A percentile compares a stretch with the other conserved stretches of the same genome.
These are phyloP conservation scores for Fulmarus glacialis DNA, from an alignment of 2,113 vertebrate genomes.

Conservation along the genomic window DNA sequence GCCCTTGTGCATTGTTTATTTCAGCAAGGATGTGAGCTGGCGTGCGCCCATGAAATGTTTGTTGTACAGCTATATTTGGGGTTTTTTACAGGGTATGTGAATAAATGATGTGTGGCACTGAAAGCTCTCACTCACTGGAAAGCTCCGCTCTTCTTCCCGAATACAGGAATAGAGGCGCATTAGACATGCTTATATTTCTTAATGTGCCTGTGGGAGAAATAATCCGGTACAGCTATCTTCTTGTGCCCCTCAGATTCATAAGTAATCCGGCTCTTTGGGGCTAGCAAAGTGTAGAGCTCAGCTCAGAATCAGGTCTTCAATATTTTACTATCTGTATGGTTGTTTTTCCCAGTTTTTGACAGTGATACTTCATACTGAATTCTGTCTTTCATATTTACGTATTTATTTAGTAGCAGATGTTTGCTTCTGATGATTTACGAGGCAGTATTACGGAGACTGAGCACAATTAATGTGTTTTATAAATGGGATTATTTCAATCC, in stretches of 20 bases:
- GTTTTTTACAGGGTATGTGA: neutral
- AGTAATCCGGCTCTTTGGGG: conserved; percentile 1
- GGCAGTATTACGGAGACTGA: neutral
- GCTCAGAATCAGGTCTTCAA: neutral
- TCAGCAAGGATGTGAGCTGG: conserved; percentile 9
- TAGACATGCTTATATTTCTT: conserved; percentile 43
- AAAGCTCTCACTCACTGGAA: conserved; percentile 24
- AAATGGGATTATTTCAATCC: neutral
- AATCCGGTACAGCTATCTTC: neutral
- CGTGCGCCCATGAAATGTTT: neutral
- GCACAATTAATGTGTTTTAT: neutral
- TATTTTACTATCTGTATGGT: neutral
- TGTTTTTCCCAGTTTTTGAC: neutral
- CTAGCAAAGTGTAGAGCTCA: neutral
- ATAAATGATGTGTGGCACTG: conserved; percentile 31
- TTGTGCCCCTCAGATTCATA: neutral
- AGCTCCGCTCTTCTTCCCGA: neutral
- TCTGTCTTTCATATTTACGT: neutral
- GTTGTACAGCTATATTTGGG: neutral
- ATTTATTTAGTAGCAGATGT: neutral
- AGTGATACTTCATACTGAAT: neutral
- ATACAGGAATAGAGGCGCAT: neutral
- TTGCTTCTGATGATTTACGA: neutral
- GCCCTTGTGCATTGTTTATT: neutral
- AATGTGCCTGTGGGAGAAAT: conserved; percentile 49